Evolutionary conservation across 2,113 vertebrate genomes (phyloP).

Genomic region (Dendropsophus ebraccatus): DNA sequence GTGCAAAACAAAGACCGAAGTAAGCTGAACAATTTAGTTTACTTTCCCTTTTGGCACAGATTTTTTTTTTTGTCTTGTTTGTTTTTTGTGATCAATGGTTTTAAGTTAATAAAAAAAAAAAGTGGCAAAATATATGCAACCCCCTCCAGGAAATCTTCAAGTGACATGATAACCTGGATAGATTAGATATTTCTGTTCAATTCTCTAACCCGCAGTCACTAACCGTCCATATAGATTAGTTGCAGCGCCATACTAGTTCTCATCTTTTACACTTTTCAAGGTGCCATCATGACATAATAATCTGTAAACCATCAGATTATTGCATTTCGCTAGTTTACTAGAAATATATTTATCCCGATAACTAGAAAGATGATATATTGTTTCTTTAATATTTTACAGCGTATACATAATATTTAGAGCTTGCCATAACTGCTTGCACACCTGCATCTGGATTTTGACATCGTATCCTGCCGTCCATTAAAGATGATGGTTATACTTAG

Average conservation of each 20-base stretch:
- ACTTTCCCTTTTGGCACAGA: neutral
- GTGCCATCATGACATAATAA: neutral
- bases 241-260: neutral
- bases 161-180: neutral
- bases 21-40: neutral
- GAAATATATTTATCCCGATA: neutral
- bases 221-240: neutral
- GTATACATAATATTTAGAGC: neutral
- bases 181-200: neutral
- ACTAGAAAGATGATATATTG: neutral
- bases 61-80: neutral
- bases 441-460: no score
- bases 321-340: no score
- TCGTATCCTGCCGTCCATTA: no score
- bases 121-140: neutral
- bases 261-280: neutral
- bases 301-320: no score
- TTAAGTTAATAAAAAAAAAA: neutral
- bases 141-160: neutral
- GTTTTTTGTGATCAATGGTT: neutral
- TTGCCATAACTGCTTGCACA: neutral
- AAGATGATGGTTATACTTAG: no score
- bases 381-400: neutral
- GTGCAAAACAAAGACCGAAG: neutral
- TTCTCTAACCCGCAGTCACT: neutral